Percentiles rank a stretch among this genome's conserved stretches.
These are phyloP conservation scores for Takifugu bimaculatus DNA, from an alignment of 2,113 vertebrate genomes.

Conservation along the genomic window DNA sequence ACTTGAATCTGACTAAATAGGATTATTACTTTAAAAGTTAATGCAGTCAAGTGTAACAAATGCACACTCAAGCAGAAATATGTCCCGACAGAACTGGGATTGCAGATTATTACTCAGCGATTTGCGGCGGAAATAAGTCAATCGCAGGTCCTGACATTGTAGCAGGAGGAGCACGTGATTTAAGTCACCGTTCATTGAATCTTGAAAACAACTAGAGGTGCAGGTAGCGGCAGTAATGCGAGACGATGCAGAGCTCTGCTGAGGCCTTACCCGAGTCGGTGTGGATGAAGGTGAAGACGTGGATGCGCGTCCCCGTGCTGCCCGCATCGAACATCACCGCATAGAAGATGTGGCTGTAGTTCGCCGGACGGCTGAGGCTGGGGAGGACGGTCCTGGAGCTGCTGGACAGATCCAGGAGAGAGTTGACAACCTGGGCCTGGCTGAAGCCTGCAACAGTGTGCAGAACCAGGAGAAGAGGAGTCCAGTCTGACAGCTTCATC, in stretches of 20 bases:
- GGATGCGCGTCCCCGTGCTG: conserved; percentile 95
- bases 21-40: conserved; percentile 26
- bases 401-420: conserved; percentile 44
- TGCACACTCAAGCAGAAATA: background rate
- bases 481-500: conserved; percentile 41
- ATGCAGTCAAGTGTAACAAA: conserved; percentile 3
- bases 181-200: background rate
- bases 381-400: conserved; percentile 76
- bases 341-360: conserved; percentile 82
- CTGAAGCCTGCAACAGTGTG: conserved; percentile 3
- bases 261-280: conserved; percentile 73
- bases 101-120: background rate
- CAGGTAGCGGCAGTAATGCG: background rate
- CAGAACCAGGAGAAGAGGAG: conserved; percentile 41
- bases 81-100: background rate
- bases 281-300: conserved; percentile 91
- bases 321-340: conserved; percentile 97
- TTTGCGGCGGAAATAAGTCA: background rate
- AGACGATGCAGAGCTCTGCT: background rate
- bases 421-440: conserved; percentile 18
- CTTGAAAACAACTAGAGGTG: background rate
- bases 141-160: background rate
- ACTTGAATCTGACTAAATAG: conserved; percentile 31
- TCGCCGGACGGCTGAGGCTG: conserved; percentile 75
- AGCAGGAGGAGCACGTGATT: conserved; percentile 1